A percentile compares a stretch with the other conserved stretches of the same genome.
Evolutionary conservation across 2,888 invertebrate species (phyloP).

Genomic region (Eupeodes luniger): DNA sequence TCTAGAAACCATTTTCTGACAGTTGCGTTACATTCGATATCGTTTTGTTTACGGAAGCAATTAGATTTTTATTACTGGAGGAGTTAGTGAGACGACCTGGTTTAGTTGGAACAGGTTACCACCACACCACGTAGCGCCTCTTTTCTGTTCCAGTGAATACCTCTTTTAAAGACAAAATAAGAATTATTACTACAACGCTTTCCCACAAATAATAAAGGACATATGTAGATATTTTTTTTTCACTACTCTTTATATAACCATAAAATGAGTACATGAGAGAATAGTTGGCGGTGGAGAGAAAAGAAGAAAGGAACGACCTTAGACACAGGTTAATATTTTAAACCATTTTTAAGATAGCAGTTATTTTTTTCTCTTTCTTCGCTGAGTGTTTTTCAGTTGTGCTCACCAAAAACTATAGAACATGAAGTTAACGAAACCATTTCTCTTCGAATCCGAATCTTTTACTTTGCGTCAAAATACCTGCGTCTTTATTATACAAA

Average conservation of each 20-base stretch:
- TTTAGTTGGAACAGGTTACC: background rate
- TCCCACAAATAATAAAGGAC: background rate
- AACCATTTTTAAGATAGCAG: no score
- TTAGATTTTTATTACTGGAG: conserved; percentile 4
- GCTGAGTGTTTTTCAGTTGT: background rate
- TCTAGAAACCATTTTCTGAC: conserved; percentile 8
- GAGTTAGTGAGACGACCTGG: conserved; percentile 15
- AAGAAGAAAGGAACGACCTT: no score
- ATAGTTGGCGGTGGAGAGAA: no score
- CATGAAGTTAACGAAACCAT: no score
- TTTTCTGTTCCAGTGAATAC: background rate
- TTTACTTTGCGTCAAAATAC: background rate
- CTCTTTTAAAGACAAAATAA: background rate
- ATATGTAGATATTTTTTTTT: background rate
- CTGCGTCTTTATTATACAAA: background rate
- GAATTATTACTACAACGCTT: conserved; percentile 5
- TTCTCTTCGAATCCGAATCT: background rate
- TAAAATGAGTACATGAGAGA: background rate
- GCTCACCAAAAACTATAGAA: background rate
- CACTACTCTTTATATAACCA: background rate
- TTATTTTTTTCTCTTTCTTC: background rate
- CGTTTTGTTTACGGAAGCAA: background rate
- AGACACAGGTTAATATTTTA: no score
- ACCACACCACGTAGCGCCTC: background rate
- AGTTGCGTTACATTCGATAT: background rate